Evolutionary conservation across 2,888 invertebrate species (phyloP).

Genomic region (Brassicogethes aeneus): DNA sequence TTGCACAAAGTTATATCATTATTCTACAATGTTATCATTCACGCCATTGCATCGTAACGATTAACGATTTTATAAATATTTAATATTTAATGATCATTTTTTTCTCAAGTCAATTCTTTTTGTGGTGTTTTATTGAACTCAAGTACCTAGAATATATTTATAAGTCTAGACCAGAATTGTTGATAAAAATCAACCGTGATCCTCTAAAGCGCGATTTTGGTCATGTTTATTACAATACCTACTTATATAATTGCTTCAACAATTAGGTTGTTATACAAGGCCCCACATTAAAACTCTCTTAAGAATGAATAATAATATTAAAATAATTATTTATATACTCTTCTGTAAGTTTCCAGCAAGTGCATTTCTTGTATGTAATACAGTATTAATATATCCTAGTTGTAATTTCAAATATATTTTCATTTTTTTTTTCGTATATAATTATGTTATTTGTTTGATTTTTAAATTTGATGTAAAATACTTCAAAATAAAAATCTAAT

Average conservation of each 20-base stretch:
- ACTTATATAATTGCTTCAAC: conserved; percentile 6
- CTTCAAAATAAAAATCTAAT: not conserved
- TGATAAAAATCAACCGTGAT: conserved; percentile 19
- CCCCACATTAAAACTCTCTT: conserved; percentile 30
- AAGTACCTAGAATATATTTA: conserved; percentile 19
- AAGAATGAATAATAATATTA: conserved; percentile 15
- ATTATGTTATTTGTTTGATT: conserved; percentile 1
- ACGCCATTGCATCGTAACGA: conserved; percentile 39
- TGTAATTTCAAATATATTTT: conserved; percentile 21
- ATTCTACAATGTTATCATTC: conserved; percentile 39
- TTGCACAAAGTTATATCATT: conserved; percentile 38
- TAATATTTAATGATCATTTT: conserved; percentile 16
- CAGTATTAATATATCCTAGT: conserved; percentile 72
- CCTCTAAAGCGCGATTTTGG: conserved; percentile 22
- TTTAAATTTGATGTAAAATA: conserved; percentile 1
- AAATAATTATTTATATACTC: conserved; percentile 42
- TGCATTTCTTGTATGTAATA: conserved; percentile 88
- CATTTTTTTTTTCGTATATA: conserved; percentile 11
- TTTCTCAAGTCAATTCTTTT: conserved; percentile 18
- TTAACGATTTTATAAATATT: conserved; percentile 31
- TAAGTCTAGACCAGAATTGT: conserved; percentile 24
- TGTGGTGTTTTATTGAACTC: conserved; percentile 20
- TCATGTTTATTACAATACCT: conserved; percentile 23
- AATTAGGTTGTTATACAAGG: conserved; percentile 19
- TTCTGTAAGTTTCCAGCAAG: conserved; percentile 84